Percentiles rank a stretch among this genome's conserved stretches.
Evolutionary conservation across 2,113 vertebrate genomes (phyloP).

Genomic region (Choloepus hoffmanni): DNA sequence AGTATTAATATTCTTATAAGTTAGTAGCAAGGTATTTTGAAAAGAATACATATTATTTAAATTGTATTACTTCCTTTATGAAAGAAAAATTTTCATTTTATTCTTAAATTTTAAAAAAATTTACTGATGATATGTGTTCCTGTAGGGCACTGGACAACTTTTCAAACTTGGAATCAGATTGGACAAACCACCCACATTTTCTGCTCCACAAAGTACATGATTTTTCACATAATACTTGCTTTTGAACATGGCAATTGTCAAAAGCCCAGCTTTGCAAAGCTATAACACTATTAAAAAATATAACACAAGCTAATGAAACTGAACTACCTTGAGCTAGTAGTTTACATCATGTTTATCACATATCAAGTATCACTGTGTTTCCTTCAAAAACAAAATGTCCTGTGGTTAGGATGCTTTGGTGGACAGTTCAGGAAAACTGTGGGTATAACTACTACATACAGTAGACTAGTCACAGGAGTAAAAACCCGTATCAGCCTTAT

Average conservation of each 20-base stretch:
- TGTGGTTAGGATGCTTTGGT: background rate
- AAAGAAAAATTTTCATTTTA: background rate
- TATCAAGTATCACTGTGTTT: background rate
- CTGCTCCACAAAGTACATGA: background rate
- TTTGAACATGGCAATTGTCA: slow-evolving; percentile 11
- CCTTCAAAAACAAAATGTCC: background rate
- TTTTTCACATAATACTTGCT: slow-evolving; percentile 6
- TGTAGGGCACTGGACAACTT: background rate
- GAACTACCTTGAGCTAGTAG: background rate
- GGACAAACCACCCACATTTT: background rate
- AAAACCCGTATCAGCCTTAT: background rate
- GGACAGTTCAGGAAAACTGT: background rate
- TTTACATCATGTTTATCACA: background rate
- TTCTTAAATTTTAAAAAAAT: background rate
- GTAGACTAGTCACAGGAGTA: background rate
- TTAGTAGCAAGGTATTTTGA: background rate
- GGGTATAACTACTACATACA: background rate
- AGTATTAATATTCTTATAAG: background rate
- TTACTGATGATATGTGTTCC: background rate
- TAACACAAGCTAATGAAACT: background rate
- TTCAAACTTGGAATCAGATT: background rate
- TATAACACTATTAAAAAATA: background rate
- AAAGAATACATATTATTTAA: background rate
- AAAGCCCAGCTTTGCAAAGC: background rate
- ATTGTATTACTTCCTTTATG: too few species aligned